Percentiles rank a stretch among this genome's conserved stretches.
Conservation (phyloP, 2,888 invertebrate genomes). For the Heliconius ethilla region DNA sequence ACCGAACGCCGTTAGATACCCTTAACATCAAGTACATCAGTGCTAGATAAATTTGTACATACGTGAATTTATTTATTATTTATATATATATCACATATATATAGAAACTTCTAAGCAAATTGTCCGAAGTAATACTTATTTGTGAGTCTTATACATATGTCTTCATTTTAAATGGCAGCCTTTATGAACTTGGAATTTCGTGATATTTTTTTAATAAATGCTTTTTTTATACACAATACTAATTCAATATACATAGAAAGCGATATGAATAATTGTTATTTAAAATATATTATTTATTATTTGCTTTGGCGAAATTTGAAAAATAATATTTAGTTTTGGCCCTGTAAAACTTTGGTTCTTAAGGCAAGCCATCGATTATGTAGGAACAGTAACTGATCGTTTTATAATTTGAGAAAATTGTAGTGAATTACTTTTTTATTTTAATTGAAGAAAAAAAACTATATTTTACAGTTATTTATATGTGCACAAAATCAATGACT, state of each 20-base stretch:
- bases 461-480: background rate
- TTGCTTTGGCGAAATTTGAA: slow-evolving; percentile 36
- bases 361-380: slow-evolving; percentile 41
- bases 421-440: background rate
- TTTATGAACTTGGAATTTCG: slow-evolving; percentile 35
- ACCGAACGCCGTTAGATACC: slow-evolving; percentile 35
- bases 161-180: slow-evolving; percentile 45
- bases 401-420: slow-evolving; percentile 1
- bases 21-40: slow-evolving; percentile 50
- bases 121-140: slow-evolving; percentile 45
- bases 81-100: slow-evolving; percentile 56
- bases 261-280: slow-evolving; percentile 30
- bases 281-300: slow-evolving; percentile 34
- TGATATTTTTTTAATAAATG: slow-evolving; percentile 14
- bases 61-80: slow-evolving; percentile 55
- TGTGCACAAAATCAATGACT: background rate
- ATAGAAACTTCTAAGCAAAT: slow-evolving; percentile 53
- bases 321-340: slow-evolving; percentile 37
- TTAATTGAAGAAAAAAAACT: background rate
- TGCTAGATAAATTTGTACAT: slow-evolving; percentile 61
- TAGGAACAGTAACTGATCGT: slow-evolving; percentile 36
- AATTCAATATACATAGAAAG: slow-evolving; percentile 23
- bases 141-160: slow-evolving; percentile 34
- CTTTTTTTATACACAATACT: slow-evolving; percentile 20
- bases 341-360: slow-evolving; percentile 43